Conservation (phyloP, 2,888 invertebrate species). For the Lysandra coridon region DNA sequence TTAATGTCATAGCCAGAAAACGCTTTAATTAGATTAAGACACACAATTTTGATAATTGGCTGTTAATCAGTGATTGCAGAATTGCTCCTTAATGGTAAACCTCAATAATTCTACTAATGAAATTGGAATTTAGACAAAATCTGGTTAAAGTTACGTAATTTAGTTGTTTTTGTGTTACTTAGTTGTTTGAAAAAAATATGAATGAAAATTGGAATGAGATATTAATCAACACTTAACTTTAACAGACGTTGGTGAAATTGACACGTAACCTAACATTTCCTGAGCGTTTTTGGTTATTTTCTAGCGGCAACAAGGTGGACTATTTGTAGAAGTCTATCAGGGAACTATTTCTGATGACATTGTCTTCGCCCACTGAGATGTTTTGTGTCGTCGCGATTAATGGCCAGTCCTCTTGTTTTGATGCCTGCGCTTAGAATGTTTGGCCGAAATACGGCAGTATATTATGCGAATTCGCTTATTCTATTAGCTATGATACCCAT, state of each 20-base stretch:
- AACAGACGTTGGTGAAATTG: background rate
- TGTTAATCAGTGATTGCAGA: background rate
- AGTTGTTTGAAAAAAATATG: no score
- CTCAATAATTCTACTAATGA: no score
- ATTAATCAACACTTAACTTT: background rate
- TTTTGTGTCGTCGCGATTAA: constrained; percentile 30
- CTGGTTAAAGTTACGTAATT: no score
- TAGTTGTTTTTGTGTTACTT: no score
- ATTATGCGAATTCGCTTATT: background rate
- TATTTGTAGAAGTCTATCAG: constrained; percentile 26
- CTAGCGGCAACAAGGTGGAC: background rate
- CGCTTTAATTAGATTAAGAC: no score
- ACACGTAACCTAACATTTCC: background rate
- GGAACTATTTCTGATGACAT: constrained; percentile 33
- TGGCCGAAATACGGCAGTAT: background rate
- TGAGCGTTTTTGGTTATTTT: constrained; percentile 11
- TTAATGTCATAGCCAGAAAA: no score
- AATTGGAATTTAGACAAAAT: no score
- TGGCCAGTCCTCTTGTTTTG: constrained; percentile 29
- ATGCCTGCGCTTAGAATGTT: constrained; percentile 28
- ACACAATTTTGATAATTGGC: background rate
- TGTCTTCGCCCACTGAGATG: constrained; percentile 32
- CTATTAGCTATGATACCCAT: no score
- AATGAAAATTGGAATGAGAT: background rate
- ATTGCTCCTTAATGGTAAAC: background rate